Percentiles rank a stretch among this genome's conserved stretches.
Conservation (phyloP, 2,888 invertebrate species). For the Masnerella sp. region DNA sequence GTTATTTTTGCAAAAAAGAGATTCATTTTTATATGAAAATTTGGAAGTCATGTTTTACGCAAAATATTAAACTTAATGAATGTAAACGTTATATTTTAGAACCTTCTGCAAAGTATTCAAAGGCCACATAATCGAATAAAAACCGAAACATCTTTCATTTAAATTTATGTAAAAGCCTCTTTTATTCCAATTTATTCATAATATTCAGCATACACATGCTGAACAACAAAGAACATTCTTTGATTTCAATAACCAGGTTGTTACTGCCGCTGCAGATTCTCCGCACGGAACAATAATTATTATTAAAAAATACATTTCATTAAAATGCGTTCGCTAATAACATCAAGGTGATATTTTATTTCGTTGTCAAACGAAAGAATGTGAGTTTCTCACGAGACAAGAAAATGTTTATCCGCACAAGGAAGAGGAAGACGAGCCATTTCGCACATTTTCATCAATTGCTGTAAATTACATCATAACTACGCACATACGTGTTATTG, state of each 20-base stretch:
- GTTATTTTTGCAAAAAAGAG: no score
- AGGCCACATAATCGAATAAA: no score
- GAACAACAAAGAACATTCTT: neutral
- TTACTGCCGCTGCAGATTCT: conserved; percentile 1
- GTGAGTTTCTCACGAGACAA: conserved; percentile 18
- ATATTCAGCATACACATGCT: neutral
- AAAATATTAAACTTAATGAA: no score
- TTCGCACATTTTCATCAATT: conserved; percentile 28
- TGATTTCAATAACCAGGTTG: conserved; percentile 10
- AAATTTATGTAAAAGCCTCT: neutral
- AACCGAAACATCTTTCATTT: no score
- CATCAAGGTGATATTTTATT: conserved; percentile 27
- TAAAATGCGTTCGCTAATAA: conserved; percentile 11
- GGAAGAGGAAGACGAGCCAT: conserved; percentile 26
- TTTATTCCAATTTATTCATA: conserved; percentile 5
- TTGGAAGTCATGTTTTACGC: no score
- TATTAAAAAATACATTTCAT: conserved; percentile 21
- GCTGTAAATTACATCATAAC: conserved; percentile 21
- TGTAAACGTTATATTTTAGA: no score
- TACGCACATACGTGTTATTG: no score
- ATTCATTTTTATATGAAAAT: no score
- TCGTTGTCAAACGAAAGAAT: conserved; percentile 22
- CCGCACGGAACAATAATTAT: conserved; percentile 6
- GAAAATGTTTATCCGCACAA: conserved; percentile 14
- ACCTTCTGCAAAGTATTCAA: no score